Conservation (phyloP, 1,140 invertebrate genomes). For the Cotesia chilonis region DNA sequence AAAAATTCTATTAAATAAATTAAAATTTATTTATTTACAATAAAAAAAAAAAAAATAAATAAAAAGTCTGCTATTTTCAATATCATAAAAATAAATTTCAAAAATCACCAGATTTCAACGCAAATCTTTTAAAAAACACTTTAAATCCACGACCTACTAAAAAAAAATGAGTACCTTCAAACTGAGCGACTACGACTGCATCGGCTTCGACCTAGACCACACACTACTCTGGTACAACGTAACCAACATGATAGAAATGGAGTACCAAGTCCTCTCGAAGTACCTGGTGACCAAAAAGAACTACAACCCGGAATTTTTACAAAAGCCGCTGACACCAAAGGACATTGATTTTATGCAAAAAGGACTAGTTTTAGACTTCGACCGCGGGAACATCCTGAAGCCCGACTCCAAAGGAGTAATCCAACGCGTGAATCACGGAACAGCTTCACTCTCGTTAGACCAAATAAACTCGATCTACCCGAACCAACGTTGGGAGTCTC, state of each 20-base stretch:
- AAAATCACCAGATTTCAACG: too few species aligned
- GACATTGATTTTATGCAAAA: slow-evolving; percentile 76
- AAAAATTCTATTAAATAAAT: too few species aligned
- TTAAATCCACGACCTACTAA: too few species aligned
- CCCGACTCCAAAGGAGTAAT: slow-evolving; percentile 72
- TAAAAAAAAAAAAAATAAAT: too few species aligned
- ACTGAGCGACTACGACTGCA: slow-evolving; percentile 76
- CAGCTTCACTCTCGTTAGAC: slow-evolving; percentile 66
- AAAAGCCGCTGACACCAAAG: slow-evolving; percentile 65
- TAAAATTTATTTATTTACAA: too few species aligned
- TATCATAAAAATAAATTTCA: too few species aligned
- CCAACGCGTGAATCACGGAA: slow-evolving; percentile 76
- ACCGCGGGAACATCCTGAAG: slow-evolving; percentile 78
- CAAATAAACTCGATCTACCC: slow-evolving; percentile 73
- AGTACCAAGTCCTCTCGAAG: slow-evolving; percentile 71
- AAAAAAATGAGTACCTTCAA: slow-evolving; percentile 59
- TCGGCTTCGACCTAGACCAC: slow-evolving; percentile 85
- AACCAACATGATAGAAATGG: slow-evolving; percentile 69
- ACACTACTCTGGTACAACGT: slow-evolving; percentile 77
- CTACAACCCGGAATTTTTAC: slow-evolving; percentile 68
- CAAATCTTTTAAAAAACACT: too few species aligned
- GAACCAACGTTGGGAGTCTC: slow-evolving; percentile 69
- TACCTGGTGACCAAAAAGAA: slow-evolving; percentile 72
- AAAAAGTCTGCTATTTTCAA: too few species aligned
- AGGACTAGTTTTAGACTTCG: slow-evolving; percentile 78